Conservation (phyloP, 2,888 invertebrate genomes). For the Amorpha juglandis region DNA sequence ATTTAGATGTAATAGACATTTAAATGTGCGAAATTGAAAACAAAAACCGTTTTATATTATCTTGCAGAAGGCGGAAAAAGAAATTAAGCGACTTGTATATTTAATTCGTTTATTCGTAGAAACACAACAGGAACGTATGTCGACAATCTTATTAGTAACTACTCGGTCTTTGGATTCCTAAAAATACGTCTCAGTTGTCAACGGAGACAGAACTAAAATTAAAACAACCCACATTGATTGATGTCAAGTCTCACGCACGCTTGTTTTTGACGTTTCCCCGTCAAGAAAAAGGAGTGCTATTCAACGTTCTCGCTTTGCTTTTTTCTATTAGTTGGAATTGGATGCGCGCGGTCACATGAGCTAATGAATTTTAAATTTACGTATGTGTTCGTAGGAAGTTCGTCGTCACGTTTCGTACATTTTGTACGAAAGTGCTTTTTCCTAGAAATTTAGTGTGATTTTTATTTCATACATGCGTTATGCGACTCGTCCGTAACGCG, state of each 20-base stretch:
- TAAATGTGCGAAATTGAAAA: conserved; percentile 22
- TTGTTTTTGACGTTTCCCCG: conserved; percentile 73
- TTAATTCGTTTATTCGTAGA: conserved; percentile 36
- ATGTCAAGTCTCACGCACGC: conserved; percentile 72
- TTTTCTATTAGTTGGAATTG: conserved; percentile 66
- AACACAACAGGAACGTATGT: conserved; percentile 33
- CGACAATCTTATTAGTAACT: conserved; percentile 39
- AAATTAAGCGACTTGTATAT: conserved; percentile 31
- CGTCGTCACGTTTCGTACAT: conserved; percentile 43
- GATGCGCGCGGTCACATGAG: conserved; percentile 56
- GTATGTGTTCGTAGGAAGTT: conserved; percentile 56
- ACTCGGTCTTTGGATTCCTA: conserved; percentile 42
- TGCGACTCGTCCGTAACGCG: conserved; percentile 51
- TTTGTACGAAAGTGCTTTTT: background rate
- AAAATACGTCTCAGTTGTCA: conserved; percentile 54
- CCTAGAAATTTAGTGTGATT: conserved; percentile 31
- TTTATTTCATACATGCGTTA: conserved; percentile 55
- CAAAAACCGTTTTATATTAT: conserved; percentile 20
- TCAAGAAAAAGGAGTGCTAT: conserved; percentile 72
- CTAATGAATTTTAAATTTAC: conserved; percentile 62
- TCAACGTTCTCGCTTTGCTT: conserved; percentile 53
- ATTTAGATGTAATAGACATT: conserved; percentile 26
- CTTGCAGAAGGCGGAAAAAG: conserved; percentile 12
- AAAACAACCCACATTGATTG: conserved; percentile 74
- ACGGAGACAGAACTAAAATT: conserved; percentile 66